Conservation (phyloP, 2,113 vertebrate genomes). For the Triplophysa rosa region DNA sequence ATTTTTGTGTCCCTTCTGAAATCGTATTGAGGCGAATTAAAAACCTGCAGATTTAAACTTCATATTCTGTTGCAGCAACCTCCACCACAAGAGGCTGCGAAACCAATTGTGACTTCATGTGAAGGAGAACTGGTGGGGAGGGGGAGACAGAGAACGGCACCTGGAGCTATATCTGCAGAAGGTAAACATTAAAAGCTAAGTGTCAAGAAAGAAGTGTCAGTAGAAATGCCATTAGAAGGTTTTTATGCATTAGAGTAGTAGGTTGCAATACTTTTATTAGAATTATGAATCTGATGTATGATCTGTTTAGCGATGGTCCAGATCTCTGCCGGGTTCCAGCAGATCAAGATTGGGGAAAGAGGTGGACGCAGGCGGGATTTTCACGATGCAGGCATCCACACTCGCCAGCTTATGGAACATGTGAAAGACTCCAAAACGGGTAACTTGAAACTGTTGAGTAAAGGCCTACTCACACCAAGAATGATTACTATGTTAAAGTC, state of each 20-base stretch:
- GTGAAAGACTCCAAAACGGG: conserved; percentile 84
- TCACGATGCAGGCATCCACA: conserved; percentile 83
- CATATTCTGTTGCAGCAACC: conserved; percentile 42
- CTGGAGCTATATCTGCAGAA: conserved; percentile 54
- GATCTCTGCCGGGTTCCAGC: conserved; percentile 88
- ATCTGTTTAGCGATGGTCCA: conserved; percentile 64
- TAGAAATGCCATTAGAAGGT: neutral
- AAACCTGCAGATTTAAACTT: neutral
- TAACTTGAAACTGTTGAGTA: neutral
- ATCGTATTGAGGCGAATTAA: too few species aligned
- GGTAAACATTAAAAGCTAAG: conserved; percentile 63
- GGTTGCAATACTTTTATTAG: neutral
- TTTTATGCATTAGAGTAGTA: neutral
- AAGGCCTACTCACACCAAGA: too few species aligned
- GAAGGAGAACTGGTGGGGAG: conserved; percentile 71
- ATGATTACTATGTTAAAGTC: neutral
- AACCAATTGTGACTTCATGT: neutral
- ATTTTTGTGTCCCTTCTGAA: neutral
- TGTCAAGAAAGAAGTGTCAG: neutral
- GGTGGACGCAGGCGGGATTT: conserved; percentile 86
- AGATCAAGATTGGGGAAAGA: conserved; percentile 82
- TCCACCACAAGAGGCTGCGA: conserved; percentile 6
- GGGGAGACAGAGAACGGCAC: conserved; percentile 71
- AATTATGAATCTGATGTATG: neutral
- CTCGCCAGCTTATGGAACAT: conserved; percentile 84